Evolutionary conservation across 2,113 vertebrate species (phyloP), one percentile per base, ranked within the genome.

Genomic region (Eira barbara): DNA sequence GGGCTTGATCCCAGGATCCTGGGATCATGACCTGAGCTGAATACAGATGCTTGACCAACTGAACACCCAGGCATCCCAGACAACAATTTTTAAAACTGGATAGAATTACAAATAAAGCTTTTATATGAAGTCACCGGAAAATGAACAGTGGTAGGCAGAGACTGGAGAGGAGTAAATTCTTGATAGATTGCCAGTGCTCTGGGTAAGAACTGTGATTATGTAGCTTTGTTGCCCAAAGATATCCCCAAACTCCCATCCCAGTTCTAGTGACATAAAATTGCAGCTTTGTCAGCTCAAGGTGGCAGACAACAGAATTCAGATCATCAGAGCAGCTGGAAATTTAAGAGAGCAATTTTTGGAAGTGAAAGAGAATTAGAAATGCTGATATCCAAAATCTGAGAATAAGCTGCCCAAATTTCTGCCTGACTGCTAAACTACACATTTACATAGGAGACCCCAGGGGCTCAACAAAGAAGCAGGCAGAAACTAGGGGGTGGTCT

Each of bases 191-290:
- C 18, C 49, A 42, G 6, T 36, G 36, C 34, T 94, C 61, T 59
- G 49, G 67, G 55, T 85, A 55, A 97, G 21, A 78, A 79, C 34
- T 87, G 27, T 57, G 45, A 90, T 81, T 89, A 59, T 94, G 6
- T 65, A 31, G 27, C 20, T 92, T 96, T 95, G 80, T 73, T 79
- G n/a, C 7, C 27, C 63, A 65, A 85, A 12, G 61, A 78, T 65
- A 83, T 52, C 59, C 34, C 49, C 27, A 83, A 90, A 73, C 29
- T 47, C 31, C 45, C 11, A 74, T 65, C 6, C 67, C 27, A 87
- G 59, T 21, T 96, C 73, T 92, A 20, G 18, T 71, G 76, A 94
- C 34, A 94, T 39, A 94, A 95, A 94, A 79, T n/a, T 78, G 47
- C 25, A 92, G 17, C 79, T 31, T 55, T 78, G 31, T 87, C 67